Evolutionary conservation across 2,113 vertebrate genomes (phyloP).

Genomic region (Odontophorus gujanensis): DNA sequence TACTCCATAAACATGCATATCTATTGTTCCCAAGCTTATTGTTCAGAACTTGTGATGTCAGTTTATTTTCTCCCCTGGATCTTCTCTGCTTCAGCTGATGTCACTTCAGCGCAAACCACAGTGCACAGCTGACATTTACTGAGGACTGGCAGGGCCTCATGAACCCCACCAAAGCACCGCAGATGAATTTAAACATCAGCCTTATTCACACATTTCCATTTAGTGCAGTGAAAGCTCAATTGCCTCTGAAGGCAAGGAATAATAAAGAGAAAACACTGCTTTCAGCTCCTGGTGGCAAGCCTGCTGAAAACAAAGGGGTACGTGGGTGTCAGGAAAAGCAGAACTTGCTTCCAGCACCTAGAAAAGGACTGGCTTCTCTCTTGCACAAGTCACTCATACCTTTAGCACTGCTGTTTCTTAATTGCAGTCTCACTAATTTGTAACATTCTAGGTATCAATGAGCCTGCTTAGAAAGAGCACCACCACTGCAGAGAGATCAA

Average conservation of each 20-base stretch:
- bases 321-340: background rate
- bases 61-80: background rate
- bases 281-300: background rate
- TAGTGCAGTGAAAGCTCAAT: background rate
- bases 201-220: background rate
- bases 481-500: background rate
- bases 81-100: background rate
- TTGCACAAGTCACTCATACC: background rate
- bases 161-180: background rate
- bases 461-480: background rate
- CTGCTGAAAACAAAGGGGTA: background rate
- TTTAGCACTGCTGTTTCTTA: background rate
- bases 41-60: background rate
- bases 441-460: background rate
- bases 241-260: background rate
- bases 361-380: background rate
- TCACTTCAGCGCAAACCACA: background rate
- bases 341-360: background rate
- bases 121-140: background rate
- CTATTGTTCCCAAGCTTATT: background rate
- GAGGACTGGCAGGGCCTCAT: fast-evolving
- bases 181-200: background rate
- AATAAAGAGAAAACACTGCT: background rate
- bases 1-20: background rate
- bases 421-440: background rate